Conservation (phyloP, 1,140 invertebrate genomes). For the Drosophila trapezifrons region DNA sequence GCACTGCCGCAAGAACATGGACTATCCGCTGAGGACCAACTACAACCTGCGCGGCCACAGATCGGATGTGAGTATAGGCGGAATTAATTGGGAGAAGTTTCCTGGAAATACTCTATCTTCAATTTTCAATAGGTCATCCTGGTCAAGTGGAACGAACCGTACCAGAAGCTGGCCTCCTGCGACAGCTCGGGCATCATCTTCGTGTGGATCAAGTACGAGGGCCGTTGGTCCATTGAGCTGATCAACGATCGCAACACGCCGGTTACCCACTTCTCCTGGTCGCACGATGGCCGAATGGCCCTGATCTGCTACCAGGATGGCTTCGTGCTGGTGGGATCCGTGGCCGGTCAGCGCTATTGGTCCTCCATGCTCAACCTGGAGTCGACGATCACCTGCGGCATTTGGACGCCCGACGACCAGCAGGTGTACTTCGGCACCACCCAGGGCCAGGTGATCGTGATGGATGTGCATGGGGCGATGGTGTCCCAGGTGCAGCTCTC, state of each 20-base stretch:
- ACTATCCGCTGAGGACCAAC: constrained; percentile 95
- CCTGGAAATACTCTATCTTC: neutral
- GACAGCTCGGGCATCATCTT: constrained; percentile 99
- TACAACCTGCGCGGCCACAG: constrained; percentile 98
- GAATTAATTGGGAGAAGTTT: neutral
- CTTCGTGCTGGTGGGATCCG: constrained; percentile 97
- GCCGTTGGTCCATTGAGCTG: constrained; percentile 98
- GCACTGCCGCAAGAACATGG: constrained; percentile 92
- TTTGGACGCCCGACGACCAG: constrained; percentile 99
- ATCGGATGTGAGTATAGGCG: constrained; percentile 90
- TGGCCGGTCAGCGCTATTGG: constrained; percentile 98
- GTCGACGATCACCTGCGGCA: constrained; percentile 96
- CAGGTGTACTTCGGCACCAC: constrained; percentile 98
- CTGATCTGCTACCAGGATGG: constrained; percentile 99
- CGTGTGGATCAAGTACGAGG: constrained; percentile 99
- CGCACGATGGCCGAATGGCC: constrained; percentile 98
- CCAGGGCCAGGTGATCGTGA: constrained; percentile 96
- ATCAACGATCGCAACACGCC: constrained; percentile 99
- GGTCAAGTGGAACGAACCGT: constrained; percentile 99
- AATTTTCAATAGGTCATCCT: constrained; percentile 91
- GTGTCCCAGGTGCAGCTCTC: constrained; percentile 94
- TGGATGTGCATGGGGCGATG: constrained; percentile 98
- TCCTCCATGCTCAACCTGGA: constrained; percentile 98
- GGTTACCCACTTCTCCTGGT: constrained; percentile 99
- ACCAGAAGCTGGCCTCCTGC: constrained; percentile 98